Conservation (phyloP, 1,140 invertebrate species). For the Sitodiplosis mosellana region DNA sequence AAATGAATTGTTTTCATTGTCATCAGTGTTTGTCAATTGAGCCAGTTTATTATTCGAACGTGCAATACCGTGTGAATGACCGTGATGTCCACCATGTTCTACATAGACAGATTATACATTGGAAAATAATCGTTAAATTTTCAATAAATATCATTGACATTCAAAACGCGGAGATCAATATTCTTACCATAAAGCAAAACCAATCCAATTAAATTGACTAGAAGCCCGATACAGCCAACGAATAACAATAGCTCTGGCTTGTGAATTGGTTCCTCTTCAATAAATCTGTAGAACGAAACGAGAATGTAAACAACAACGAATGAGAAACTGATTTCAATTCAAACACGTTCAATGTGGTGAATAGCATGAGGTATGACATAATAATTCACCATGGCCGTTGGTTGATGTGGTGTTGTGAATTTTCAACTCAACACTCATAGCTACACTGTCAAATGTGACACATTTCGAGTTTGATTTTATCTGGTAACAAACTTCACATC, state of each 20-base stretch:
- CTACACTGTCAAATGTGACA: no score
- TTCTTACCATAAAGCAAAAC: constrained; percentile 63
- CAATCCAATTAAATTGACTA: constrained; percentile 69
- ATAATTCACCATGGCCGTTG: no score
- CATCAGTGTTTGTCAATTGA: constrained; percentile 39
- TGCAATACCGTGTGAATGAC: constrained; percentile 51
- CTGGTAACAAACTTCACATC: no score
- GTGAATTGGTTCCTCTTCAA: constrained; percentile 67
- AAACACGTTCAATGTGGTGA: no score
- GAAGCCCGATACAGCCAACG: constrained; percentile 58
- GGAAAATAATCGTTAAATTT: constrained; percentile 5
- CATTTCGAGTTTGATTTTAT: no score
- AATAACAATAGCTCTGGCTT: constrained; percentile 53
- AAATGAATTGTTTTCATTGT: constrained; percentile 40
- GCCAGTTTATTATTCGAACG: constrained; percentile 27
- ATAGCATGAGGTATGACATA: no score
- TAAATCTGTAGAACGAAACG: constrained; percentile 31
- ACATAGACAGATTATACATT: constrained; percentile 16
- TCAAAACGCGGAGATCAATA: constrained; percentile 4
- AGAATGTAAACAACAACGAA: no score
- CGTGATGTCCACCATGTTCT: constrained; percentile 61
- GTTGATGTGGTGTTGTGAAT: no score
- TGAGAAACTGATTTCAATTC: no score
- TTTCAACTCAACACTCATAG: no score
- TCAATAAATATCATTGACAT: neutral